phyloP scores from a whole-genome alignment of 2,888 invertebrate species.

The Heliconius cydno region DNA sequence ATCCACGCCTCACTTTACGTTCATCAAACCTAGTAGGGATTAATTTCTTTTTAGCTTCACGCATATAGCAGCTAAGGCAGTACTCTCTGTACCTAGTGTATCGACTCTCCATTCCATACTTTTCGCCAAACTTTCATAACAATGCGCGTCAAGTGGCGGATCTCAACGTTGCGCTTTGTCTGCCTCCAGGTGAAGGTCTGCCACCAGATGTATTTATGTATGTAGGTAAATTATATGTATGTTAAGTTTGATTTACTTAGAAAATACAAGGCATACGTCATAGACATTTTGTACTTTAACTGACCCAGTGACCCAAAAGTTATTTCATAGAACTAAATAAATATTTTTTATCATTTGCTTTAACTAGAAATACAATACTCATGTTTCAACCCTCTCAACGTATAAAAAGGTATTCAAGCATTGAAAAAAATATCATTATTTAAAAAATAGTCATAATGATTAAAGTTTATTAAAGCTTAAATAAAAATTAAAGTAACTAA shows the following conservation, averaged over 20 bases:
- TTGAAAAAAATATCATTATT: no score
- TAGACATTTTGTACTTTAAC: neutral
- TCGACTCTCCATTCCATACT: no score
- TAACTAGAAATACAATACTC: neutral
- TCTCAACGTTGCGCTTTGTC: neutral
- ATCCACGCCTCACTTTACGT: neutral
- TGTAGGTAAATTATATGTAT: no score
- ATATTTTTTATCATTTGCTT: neutral
- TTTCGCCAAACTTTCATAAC: no score
- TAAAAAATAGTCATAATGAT: no score
- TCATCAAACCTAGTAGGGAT: neutral
- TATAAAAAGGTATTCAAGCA: neutral
- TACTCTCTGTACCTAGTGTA: neutral
- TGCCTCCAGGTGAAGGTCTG: no score
- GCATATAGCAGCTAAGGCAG: neutral
- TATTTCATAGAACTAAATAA: neutral
- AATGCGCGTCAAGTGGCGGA: neutral
- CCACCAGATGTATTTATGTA: no score
- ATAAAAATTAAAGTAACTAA: no score
- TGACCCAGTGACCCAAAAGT: neutral
- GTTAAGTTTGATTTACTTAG: no score
- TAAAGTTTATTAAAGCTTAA: no score
- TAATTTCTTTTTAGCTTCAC: neutral
- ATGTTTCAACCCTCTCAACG: neutral
- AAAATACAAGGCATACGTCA: neutral